Evolutionary conservation across 2,797 vertebrate species (phyloP), one percentile per base, ranked within the genome.

Genomic region (Sebastes hubbsi): DNA sequence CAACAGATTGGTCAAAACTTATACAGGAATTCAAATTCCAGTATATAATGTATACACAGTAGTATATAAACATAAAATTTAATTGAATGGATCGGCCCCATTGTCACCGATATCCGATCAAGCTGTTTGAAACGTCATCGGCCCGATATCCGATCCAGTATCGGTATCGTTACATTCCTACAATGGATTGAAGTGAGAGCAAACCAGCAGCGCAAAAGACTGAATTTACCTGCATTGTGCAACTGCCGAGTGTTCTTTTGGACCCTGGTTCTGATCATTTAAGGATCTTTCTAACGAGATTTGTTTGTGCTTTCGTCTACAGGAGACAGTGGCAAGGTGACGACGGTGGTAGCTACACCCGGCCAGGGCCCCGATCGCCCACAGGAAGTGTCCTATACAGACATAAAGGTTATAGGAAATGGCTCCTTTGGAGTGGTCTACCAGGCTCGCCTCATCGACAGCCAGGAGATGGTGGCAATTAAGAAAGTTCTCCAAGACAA

Each of bases 401-500:
- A 98, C 91, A 97, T 98, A 90, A 98, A 98, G 91, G 97, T 98
- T 89, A 98, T 98, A 77, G 97, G 97, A 81, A 98, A 98, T 91
- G 97, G 97, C 77, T 98, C 97, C 0, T 98, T 98, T 24, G 97
- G 97, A 25, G 97, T 98, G 22, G 97, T 98, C 74, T 98, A 98
- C 91, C 97, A 98, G 92, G 97, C 97, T 22, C 95, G 97, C 36
- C 95, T 98, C 86, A 97, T 96, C 20, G 97, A 97, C 91, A 97
- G 96, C 22, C 97, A 97, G 81, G 97, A 98, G 90, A 96, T 98
- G 96, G 97, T 98, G 86, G 97, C 97, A 38, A 98, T 98, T 91
- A 98, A 98, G 94, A 98, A 98, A 87, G 97, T 98, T 86, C 95
- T 98, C 75, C 97, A 98, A 94, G 97, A 98, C 92, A 98, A 98